Evolutionary conservation across 2,113 vertebrate genomes (phyloP).

Genomic region (Equus przewalskii): DNA sequence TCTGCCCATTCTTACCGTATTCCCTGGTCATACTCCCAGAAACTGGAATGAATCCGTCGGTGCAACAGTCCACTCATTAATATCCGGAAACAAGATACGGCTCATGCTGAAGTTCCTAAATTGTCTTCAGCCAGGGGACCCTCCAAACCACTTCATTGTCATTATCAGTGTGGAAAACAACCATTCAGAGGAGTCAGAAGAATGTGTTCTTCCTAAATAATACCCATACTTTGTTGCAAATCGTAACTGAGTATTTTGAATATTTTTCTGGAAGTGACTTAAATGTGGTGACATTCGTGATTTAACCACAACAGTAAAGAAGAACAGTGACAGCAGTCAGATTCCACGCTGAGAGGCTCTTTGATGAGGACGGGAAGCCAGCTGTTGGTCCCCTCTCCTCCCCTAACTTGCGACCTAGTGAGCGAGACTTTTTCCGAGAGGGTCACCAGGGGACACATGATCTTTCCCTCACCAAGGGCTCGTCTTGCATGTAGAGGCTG

Average conservation of each 20-base stretch:
- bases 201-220: neutral
- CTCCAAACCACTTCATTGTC: neutral
- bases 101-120: neutral
- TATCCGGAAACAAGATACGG: no score
- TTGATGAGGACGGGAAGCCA: neutral
- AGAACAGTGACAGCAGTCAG: rapidly evolving
- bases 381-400: rapidly evolving
- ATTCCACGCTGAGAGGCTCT: neutral
- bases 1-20: neutral
- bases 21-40: neutral
- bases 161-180: neutral
- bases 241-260: neutral
- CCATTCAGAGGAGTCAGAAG: no score
- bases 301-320: neutral
- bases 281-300: neutral
- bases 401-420: rapidly evolving
- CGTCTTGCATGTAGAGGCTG: neutral
- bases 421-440: neutral
- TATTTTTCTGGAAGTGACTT: neutral
- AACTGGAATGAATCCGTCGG: neutral
- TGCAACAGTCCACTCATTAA: neutral
- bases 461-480: neutral
- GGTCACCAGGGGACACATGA: no score
- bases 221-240: neutral
- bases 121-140: no score